Evolutionary conservation across 2,797 vertebrate genomes (phyloP), one percentile per base, ranked within the genome.

Genomic region (Novumbra hubbsi): DNA sequence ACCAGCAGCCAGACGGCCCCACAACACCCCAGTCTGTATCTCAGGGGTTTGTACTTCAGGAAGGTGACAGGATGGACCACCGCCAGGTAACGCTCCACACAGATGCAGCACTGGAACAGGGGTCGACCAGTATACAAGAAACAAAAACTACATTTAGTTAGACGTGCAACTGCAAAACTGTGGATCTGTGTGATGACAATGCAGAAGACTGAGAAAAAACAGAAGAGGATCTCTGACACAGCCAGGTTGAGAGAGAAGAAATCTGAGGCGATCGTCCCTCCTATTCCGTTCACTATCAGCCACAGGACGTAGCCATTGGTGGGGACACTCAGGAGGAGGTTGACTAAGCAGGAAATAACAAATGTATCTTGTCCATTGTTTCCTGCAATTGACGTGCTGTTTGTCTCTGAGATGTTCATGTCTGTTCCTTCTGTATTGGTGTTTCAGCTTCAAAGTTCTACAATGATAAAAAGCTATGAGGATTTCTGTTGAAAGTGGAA

Each of bases 31-130:
- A 21, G 7, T 11, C 62, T 70, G 34, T 68, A 68, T 7, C 41
- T 78, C 57, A 78, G 77, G 72, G 69, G 77, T 70, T 70, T 79
- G 66, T 5, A 80, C 67, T 69, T 79, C n/a, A 79, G 30, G n/a
- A 74, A 77, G 65, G 27, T n/a, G 17, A 72, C 16, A 19, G 72
- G 79, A 4, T 66, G 65, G 16, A 77, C 67, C 52, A 76, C 78
- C 0, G 78, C 75, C 69, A 80, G 8, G 72, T 80, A 77, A 30
- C 48, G 60, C 60, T 78, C 79, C n/a, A 78, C 12, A 57, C 76
- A 81, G n/a, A 78, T 11, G 12, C 60, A 70, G 45, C 52, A 74
- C 52, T 78, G 76, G 17, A 81, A 70, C 38, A 77, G 30, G 11
- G 76, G 24, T n/a, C 67, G 66, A n/a, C 80, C 8, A 57, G 71